Evolutionary conservation across 2,113 vertebrate species (phyloP).

Genomic region (Suncus etruscus): DNA sequence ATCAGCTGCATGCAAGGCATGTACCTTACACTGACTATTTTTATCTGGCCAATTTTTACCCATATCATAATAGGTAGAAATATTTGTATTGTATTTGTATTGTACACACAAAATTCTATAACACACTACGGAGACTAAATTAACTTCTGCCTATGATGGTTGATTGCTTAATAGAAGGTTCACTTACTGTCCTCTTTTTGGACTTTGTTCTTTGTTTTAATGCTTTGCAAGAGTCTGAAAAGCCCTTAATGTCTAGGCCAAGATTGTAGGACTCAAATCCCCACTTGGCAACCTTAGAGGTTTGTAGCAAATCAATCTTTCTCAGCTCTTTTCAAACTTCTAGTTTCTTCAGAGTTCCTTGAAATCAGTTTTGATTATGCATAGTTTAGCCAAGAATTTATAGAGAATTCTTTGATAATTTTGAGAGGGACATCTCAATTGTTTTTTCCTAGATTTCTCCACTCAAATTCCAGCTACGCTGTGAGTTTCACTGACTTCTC

Average conservation of each 20-base stretch:
- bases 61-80: not conserved
- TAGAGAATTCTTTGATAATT: not conserved
- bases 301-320: not conserved
- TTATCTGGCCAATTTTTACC: no score
- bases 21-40: no score
- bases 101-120: not conserved
- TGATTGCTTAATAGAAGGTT: not conserved
- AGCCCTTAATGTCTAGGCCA: not conserved
- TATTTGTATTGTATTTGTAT: not conserved
- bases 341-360: not conserved
- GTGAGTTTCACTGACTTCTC: not conserved
- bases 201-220: conserved; percentile 8
- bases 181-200: not conserved
- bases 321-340: conserved; percentile 21
- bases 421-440: not conserved
- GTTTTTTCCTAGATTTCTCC: not conserved
- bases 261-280: not conserved
- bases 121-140: not conserved
- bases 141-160: not conserved
- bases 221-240: not conserved
- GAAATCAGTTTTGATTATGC: not conserved
- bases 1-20: no score
- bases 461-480: not conserved
- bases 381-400: not conserved
- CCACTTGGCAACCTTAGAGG: not conserved